Percentiles rank a stretch among this genome's conserved stretches.
phyloP scores from a whole-genome alignment of 2,113 vertebrate genomes.

The Daboia siamensis region DNA sequence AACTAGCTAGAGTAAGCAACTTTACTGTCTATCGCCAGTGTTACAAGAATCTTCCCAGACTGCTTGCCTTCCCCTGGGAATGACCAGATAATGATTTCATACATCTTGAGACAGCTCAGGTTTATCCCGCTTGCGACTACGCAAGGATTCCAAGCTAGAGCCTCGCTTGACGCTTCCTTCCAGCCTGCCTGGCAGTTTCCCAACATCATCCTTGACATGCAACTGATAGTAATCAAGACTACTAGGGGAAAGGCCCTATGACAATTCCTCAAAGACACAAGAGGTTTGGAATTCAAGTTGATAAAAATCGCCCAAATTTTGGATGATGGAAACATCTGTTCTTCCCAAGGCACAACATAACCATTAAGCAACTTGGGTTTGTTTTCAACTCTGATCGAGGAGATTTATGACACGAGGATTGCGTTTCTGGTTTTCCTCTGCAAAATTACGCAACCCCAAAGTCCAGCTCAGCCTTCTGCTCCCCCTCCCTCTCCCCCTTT shows the following conservation, averaged over 20 bases:
- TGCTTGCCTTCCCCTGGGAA: neutral
- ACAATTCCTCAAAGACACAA: neutral
- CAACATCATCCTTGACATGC: neutral
- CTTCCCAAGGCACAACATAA: neutral
- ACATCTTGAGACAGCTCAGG: neutral
- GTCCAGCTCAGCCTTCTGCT: neutral
- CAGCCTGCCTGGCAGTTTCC: neutral
- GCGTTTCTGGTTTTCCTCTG: neutral
- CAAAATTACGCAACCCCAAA: neutral
- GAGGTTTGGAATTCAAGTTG: neutral
- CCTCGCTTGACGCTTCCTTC: neutral
- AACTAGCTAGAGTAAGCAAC: neutral
- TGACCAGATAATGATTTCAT: neutral
- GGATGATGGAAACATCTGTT: neutral
- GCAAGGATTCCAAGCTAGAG: neutral
- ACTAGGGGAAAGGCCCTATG: neutral
- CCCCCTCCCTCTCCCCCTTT: neutral
- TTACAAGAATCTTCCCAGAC: neutral
- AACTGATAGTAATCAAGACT: neutral
- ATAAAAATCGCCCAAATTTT: neutral
- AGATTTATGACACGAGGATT: neutral
- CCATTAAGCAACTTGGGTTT: neutral
- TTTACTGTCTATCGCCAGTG: neutral
- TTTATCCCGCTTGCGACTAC: neutral
- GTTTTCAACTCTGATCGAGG: neutral